These are phyloP conservation scores for Coleophora flavipennella DNA, from an alignment of 2,888 invertebrate genomes.

Conservation along the genomic window DNA sequence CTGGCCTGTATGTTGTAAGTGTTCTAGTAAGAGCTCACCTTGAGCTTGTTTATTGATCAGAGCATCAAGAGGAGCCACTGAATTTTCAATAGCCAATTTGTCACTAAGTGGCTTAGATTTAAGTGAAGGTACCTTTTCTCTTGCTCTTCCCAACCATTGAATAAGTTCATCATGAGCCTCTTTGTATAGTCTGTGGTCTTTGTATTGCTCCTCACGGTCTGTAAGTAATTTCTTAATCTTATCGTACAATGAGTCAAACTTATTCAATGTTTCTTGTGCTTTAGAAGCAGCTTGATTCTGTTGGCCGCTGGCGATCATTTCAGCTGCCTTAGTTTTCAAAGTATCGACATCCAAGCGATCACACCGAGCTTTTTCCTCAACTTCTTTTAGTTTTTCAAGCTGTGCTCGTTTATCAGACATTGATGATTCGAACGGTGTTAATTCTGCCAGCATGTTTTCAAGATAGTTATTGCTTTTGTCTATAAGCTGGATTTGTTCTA, in stretches of 20 bases:
- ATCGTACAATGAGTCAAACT: conserved; percentile 85
- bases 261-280: conserved; percentile 87
- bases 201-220: conserved; percentile 88
- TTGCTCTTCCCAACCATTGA: conserved; percentile 88
- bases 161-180: conserved; percentile 93
- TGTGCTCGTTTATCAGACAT: conserved; percentile 90
- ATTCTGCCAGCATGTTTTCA: conserved; percentile 80
- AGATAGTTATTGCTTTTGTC: conserved; percentile 87
- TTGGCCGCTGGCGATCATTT: conserved; percentile 89
- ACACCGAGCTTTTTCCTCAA: conserved; percentile 90
- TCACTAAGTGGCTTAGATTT: conserved; percentile 89
- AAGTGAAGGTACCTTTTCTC: conserved; percentile 90
- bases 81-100: conserved; percentile 90
- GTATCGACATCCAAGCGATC: conserved; percentile 93
- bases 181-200: conserved; percentile 90
- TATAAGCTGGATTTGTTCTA: conserved; percentile 89
- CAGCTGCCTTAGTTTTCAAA: conserved; percentile 85
- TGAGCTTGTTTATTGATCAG: conserved; percentile 91
- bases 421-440: conserved; percentile 82
- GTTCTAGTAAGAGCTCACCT: conserved; percentile 89
- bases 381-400: conserved; percentile 85
- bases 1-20: conserved; percentile 89
- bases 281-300: conserved; percentile 87
- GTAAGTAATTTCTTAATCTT: conserved; percentile 82
- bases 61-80: conserved; percentile 88